Evolutionary conservation across 30 jellyfish, hydroid and myxozoan species (phyloP), one percentile per base, ranked within the genome.

Genomic region (Pelagia noctiluca): DNA sequence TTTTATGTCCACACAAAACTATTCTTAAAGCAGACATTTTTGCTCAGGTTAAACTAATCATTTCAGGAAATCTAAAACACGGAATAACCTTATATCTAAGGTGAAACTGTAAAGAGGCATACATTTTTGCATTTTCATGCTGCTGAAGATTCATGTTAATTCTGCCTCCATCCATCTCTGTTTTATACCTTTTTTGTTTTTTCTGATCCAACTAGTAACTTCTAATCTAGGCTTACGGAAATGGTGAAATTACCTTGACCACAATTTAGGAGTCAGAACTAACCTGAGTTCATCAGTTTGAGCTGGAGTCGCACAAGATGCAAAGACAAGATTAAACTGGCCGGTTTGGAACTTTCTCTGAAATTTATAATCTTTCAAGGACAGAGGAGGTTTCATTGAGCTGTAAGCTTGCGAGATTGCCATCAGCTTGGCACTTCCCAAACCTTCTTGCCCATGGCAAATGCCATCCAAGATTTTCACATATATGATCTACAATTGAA

Each of bases 391-490:
- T 60, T 42, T 60, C 0, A 73, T 82, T 70, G 65, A 18, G 19
- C 62, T 89, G 53, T 71, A 62, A 18, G 77, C 83, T n/a, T 31
- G 38, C 29, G 75, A 36, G 29, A 89, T 53, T n/a, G 76, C 33
- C 2, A 78, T 50, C 22, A 89, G 66, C 25, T 89, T 94, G 47
- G 60, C 62, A 28, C 62, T 32, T 33, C 62, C 85, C 21, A 81
- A 64, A 31, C 90, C 71, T 31, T 61, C 89, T 63, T 82, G 71
- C 8, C 76, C 89, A 30, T 53, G 75, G 82, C 84, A 89, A 42
- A 89, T 52, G 24, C 89, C 89, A 31, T 80, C 94, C 8, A 82
- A 66, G 23, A 89, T 75, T 60, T 80, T 78, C 76, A 89, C 74
- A 31, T 77, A 71, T 69, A 37, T 69, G 16, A 60, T 46, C 96